A percentile compares a stretch with the other conserved stretches of the same genome.
Evolutionary conservation across 2,888 invertebrate species (phyloP).

Genomic region (Drosophila ezoana): DNA sequence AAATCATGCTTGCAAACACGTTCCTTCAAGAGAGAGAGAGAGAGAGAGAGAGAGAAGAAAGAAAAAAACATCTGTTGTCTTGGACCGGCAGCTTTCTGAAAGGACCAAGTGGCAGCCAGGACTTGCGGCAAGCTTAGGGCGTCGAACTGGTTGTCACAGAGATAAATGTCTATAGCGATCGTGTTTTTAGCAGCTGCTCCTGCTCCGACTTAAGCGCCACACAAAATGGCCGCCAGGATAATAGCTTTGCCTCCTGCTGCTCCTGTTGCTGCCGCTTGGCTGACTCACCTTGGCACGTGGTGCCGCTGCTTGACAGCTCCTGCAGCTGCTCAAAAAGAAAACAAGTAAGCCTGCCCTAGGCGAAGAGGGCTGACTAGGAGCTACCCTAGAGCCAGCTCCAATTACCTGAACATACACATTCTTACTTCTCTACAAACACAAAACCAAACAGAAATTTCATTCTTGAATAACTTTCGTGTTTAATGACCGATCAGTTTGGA

Average conservation of each 20-base stretch:
- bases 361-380: background rate
- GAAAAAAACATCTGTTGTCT: conserved; percentile 65
- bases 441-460: no score
- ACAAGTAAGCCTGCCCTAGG: background rate
- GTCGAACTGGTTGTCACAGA: conserved; percentile 56
- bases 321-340: conserved; percentile 56
- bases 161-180: no score
- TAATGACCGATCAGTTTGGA: no score
- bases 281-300: conserved; percentile 76
- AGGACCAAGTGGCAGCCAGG: conserved; percentile 46
- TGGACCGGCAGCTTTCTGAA: conserved; percentile 62
- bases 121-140: conserved; percentile 70
- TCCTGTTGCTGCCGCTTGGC: conserved; percentile 28
- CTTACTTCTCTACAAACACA: no score
- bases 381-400: background rate
- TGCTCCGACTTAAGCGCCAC: no score
- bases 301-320: conserved; percentile 39
- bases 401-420: no score
- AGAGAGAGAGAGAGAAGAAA: background rate
- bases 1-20: conserved; percentile 66
- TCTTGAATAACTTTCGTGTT: no score
- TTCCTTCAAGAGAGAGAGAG: background rate
- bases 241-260: no score
- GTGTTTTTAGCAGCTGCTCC: no score
- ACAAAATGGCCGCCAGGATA: no score